A percentile compares a stretch with the other conserved stretches of the same genome.
phyloP scores from a whole-genome alignment of 2,797 vertebrate genomes.

The Cyprinodon diabolis region DNA sequence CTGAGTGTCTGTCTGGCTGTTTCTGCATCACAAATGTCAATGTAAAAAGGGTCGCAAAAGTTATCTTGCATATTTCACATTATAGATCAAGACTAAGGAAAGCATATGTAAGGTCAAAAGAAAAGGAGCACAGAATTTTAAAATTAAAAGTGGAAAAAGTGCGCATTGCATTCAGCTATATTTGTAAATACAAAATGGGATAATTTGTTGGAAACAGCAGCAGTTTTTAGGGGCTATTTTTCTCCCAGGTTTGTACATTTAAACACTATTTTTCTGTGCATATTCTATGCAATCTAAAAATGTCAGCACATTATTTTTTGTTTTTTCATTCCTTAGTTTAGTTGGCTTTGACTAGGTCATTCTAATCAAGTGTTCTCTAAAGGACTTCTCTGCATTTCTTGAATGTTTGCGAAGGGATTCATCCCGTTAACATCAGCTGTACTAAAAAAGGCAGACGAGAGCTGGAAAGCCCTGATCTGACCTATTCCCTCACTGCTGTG shows the following conservation, averaged over 20 bases:
- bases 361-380: not conserved
- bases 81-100: not conserved
- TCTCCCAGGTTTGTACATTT: not conserved
- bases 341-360: not conserved
- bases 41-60: not conserved
- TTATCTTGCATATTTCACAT: not conserved
- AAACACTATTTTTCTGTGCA: not conserved
- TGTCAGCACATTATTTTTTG: too few relatives aligned
- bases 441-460: too few relatives aligned
- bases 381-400: too few relatives aligned
- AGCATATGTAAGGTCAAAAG: not conserved
- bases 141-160: not conserved
- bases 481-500: not conserved
- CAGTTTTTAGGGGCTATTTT: not conserved
- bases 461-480: not conserved
- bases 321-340: too few relatives aligned
- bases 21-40: not conserved
- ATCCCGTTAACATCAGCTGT: too few relatives aligned
- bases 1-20: slow-evolving; percentile 9
- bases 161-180: not conserved
- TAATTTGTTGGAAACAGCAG: too few relatives aligned
- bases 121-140: not conserved
- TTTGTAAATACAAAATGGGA: too few relatives aligned
- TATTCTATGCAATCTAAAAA: not conserved
- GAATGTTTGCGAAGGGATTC: too few relatives aligned